Evolutionary conservation across 2,797 vertebrate genomes (phyloP), one percentile per base, ranked within the genome.

Genomic region (Pangasius djambal): DNA sequence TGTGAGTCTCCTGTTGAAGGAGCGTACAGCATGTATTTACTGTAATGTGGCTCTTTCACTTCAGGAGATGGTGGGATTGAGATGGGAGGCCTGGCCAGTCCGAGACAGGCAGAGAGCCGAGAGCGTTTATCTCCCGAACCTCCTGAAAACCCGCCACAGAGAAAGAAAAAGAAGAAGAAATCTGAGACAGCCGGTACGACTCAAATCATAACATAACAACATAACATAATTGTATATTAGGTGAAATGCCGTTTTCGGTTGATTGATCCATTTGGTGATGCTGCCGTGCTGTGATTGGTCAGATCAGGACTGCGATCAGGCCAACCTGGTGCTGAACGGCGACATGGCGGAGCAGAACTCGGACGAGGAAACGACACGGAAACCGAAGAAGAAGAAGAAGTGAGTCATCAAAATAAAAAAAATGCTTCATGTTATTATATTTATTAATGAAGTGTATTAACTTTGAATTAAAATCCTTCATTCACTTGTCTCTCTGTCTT

Each of bases 321-420:
- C 93, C 16, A 97, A 97, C 90, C 95, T 98, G 90, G 96, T 95
- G 81, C 88, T 86, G 92, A 98, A 97, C 82, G 97, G 96, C 90
- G 97, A 97, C 15, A 92, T 95, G 10, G 82, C 93, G 6, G 96
- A 98, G 89, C 95, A 97, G 89, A 94, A 93, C 72, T 95, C 96
- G 0, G 94, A 96, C 34, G 97, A 98, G 88, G 95, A 96, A 6
- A 94, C 95, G 59, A 93, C 93, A 77, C 96, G 95, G 87, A 99
- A 97, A 93, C 91, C 95, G 87, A 97, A 94, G 88, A 98, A 96
- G 95, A 99, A 97, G 95, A 99, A 95, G 93, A 99, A 97, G 98
- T 98, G 94, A 96, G 96, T 92, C 61, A 72, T 48, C n/a, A 25
- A 37, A n/a, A 37, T 37, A 37, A 61, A 15, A 31, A 34, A 22